Evolutionary conservation across 2,113 vertebrate species (phyloP).

Genomic region (Malurus elegans): DNA sequence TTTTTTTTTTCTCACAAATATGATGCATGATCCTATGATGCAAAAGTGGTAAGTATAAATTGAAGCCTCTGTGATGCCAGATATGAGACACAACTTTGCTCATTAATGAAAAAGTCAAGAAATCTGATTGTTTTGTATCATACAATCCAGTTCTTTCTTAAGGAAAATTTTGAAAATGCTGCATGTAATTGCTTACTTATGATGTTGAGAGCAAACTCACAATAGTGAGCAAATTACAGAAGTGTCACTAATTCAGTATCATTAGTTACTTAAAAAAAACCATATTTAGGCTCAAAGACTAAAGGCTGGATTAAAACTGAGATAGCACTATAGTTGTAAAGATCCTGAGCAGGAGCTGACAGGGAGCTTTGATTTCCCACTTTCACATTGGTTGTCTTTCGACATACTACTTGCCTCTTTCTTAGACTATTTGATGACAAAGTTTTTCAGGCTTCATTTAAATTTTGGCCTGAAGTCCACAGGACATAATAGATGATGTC

Average conservation of each 20-base stretch:
- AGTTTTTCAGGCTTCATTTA: background rate
- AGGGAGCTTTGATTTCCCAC: background rate
- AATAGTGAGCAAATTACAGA: background rate
- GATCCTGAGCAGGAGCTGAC: background rate
- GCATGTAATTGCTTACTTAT: background rate
- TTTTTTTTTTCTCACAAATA: background rate
- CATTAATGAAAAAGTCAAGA: background rate
- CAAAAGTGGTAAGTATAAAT: background rate
- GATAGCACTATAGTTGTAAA: background rate
- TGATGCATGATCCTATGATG: background rate
- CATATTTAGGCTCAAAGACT: background rate
- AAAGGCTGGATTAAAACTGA: background rate
- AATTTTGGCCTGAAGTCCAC: background rate
- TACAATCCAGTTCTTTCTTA: background rate
- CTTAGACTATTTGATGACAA: background rate
- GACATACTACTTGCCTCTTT: background rate
- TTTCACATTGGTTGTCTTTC: background rate
- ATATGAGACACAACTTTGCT: background rate
- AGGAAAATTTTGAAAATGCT: background rate
- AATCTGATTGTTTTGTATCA: background rate
- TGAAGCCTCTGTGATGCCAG: background rate
- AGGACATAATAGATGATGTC: background rate
- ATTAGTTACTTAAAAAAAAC: background rate
- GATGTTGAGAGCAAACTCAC: background rate
- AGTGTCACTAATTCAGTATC: background rate